phyloP scores from a whole-genome alignment of 2,888 invertebrate species.

The Cloeon dipterum region DNA sequence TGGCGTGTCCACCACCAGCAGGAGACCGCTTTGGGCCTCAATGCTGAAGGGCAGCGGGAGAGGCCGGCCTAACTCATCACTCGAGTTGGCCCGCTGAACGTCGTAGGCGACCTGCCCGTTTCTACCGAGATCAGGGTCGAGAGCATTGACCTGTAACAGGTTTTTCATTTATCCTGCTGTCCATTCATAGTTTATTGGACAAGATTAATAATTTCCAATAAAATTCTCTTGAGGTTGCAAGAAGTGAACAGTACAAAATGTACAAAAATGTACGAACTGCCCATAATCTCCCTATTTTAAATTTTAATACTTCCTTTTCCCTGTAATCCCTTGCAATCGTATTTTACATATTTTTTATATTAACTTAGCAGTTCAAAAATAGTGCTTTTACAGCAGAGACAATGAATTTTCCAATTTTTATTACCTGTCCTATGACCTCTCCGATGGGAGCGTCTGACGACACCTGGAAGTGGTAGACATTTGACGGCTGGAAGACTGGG shows the following conservation, averaged over 20 bases:
- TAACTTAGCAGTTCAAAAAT: too few relatives aligned
- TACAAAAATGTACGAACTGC: too few relatives aligned
- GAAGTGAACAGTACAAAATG: too few relatives aligned
- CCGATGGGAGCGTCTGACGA: constrained; percentile 42
- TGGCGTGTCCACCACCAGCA: constrained; percentile 39
- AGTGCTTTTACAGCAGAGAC: neutral
- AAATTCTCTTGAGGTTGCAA: too few relatives aligned
- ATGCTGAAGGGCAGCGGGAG: constrained; percentile 38
- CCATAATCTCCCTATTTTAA: too few relatives aligned
- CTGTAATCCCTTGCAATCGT: too few relatives aligned
- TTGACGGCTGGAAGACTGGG: constrained; percentile 62
- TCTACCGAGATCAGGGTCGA: constrained; percentile 56
- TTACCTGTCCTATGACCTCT: constrained; percentile 42
- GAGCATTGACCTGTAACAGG: constrained; percentile 45
- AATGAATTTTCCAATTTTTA: too few relatives aligned
- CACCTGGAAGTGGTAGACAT: constrained; percentile 56
- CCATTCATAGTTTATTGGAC: too few relatives aligned
- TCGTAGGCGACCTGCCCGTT: constrained; percentile 57
- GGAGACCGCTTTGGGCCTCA: constrained; percentile 42
- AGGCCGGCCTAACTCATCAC: constrained; percentile 11
- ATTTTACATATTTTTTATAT: too few relatives aligned
- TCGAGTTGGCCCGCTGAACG: constrained; percentile 36
- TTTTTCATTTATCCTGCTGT: too few relatives aligned
- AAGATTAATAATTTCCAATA: too few relatives aligned
- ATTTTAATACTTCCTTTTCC: too few relatives aligned